phyloP scores from a whole-genome alignment of 2,113 vertebrate genomes.

The Cyanoliseus patagonus region DNA sequence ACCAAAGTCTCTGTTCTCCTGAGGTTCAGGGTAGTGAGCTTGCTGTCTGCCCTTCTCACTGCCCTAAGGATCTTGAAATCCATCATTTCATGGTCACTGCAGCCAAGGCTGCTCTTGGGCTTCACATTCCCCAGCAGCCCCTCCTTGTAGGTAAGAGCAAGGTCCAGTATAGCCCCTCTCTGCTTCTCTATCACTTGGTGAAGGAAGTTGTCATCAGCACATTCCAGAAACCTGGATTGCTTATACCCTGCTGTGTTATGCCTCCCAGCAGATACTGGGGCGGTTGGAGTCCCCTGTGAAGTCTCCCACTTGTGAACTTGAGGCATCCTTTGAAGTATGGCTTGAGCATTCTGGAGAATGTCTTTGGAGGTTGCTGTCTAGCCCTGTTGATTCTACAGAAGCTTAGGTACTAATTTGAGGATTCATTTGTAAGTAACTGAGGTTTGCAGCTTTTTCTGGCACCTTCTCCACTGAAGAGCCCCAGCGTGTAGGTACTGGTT shows the following conservation, averaged over 20 bases:
- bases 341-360: neutral
- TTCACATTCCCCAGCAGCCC: neutral
- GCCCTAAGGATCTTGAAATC: neutral
- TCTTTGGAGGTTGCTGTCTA: neutral
- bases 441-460: neutral
- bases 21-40: neutral
- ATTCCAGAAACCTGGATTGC: neutral
- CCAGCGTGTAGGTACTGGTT: neutral
- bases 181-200: neutral
- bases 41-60: neutral
- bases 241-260: neutral
- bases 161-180: neutral
- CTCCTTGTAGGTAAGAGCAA: neutral
- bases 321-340: neutral
- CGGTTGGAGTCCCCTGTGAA: neutral
- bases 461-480: neutral
- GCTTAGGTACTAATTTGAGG: neutral
- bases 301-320: neutral
- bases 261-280: neutral
- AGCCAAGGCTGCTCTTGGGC: neutral
- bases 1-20: neutral
- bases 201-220: neutral
- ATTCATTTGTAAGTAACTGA: neutral
- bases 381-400: neutral
- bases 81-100: neutral